Evolutionary conservation across 2,888 invertebrate species (phyloP).

Genomic region (Melanchra persicariae): DNA sequence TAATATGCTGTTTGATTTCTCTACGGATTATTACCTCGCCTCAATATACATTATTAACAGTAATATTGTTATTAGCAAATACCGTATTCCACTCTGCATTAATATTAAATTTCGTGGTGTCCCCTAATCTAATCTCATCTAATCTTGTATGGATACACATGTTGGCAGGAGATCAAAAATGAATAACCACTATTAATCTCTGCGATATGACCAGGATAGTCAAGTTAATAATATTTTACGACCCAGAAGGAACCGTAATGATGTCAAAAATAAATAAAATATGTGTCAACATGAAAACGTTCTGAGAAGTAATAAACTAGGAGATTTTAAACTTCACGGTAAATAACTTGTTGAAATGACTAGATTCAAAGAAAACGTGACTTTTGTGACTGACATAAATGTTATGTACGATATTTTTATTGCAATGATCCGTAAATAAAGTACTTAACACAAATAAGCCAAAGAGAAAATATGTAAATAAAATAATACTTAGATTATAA

Average conservation of each 20-base stretch:
- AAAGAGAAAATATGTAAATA: neutral
- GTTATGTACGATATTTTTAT: conserved; percentile 6
- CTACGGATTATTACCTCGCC: conserved; percentile 11
- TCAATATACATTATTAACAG: conserved; percentile 40
- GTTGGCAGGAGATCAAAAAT: conserved; percentile 68
- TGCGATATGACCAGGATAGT: conserved; percentile 64
- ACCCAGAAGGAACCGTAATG: conserved; percentile 53
- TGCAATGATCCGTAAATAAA: conserved; percentile 10
- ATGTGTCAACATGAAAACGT: conserved; percentile 39
- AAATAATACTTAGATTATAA: conserved; percentile 2
- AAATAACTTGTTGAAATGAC: conserved; percentile 39
- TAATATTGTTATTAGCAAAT: conserved; percentile 36
- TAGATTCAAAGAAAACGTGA: conserved; percentile 20
- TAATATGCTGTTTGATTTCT: conserved; percentile 25
- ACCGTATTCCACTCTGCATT: conserved; percentile 36
- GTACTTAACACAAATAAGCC: neutral
- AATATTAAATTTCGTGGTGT: conserved; percentile 57
- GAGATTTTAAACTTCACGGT: conserved; percentile 45
- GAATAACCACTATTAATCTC: conserved; percentile 60
- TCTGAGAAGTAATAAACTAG: conserved; percentile 37
- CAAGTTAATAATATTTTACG: conserved; percentile 62
- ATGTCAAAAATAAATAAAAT: conserved; percentile 62
- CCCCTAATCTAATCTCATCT: conserved; percentile 59
- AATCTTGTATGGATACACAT: conserved; percentile 59
- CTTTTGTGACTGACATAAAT: conserved; percentile 15